phyloP scores from a whole-genome alignment of 2,797 vertebrate species.

The Pachyuromys duprasi region DNA sequence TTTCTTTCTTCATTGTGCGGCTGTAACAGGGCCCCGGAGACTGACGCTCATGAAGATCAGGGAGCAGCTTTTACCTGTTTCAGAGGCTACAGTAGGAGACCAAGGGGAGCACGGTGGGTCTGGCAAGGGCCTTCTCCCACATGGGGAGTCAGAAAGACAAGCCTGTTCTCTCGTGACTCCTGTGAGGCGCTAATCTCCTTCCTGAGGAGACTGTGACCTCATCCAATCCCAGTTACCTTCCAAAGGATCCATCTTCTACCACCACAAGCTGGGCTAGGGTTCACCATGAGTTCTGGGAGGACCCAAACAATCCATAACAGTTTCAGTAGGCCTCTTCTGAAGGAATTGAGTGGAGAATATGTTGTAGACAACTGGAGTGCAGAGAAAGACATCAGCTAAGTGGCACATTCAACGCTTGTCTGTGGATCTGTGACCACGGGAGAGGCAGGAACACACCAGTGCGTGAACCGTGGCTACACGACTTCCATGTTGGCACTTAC shows the following conservation, averaged over 20 bases:
- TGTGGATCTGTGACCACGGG: background rate
- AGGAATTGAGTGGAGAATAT: background rate
- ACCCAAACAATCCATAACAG: background rate
- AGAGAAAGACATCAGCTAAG: background rate
- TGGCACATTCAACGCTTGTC: background rate
- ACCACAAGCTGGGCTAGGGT: background rate
- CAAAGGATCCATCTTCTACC: background rate
- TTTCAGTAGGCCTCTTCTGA: constrained; percentile 5
- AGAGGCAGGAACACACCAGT: background rate
- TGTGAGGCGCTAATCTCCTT: background rate
- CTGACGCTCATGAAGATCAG: background rate
- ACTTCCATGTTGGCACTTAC: background rate
- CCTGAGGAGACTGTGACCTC: background rate
- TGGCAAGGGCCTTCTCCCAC: background rate
- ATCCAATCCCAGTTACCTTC: background rate
- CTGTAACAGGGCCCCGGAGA: no score
- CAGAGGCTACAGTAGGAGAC: background rate
- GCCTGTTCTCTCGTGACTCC: background rate
- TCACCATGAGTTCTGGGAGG: background rate
- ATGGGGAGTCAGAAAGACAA: background rate
- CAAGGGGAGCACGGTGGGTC: no score
- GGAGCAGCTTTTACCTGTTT: background rate
- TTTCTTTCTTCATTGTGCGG: no score
- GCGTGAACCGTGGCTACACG: background rate
- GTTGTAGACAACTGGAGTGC: background rate